Base-by-base conservation (phyloP, 2,113 vertebrate genomes). In the Channa maculata region DNA sequence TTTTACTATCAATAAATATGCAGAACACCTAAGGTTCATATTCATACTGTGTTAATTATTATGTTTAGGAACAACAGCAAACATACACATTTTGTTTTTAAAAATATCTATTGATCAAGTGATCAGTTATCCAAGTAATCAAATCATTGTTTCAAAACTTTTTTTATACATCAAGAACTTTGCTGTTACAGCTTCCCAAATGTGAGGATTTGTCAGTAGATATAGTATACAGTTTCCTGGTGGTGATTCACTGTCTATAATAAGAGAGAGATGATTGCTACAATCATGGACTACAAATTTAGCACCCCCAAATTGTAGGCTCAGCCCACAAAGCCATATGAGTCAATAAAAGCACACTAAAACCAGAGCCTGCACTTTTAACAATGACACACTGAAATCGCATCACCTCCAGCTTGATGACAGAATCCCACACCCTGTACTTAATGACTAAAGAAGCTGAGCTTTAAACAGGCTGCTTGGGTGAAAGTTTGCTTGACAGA, bases 351-450 rank as follows among this genome's bases (percentile, higher is more conserved):
- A 44, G 38, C 65, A 12, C 36, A 49, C 4, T 52, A 55, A 76
- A 80, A 66, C 58, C 72, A 76, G 43, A 78, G 61, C 14, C 64
- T 54, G 41, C 36, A 49, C 49, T 79, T 24, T 76, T 33, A 57
- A 76, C 14, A 5, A 62, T 65, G 73, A 82, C 72, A 63, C n/a
- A 9, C 44, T 64, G 64, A 33, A 78, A 77, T 58, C 62, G 76
- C 65, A 83, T 71, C 65, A 39, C 5, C 3, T 6, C 43, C 69
- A 61, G 63, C 54, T 39, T 48, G 1, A 62, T 64, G 62, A 69
- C 66, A 74, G 77, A 79, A 71, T 65, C 24, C 24, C 65, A 74
- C 66, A 83, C 71, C 72, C 64, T 65, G 79, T 65, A 37, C 64
- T 89, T 74, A 78, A 71, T 65, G 70, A 84, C 4, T 39, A 52